Evolutionary conservation across 2,888 invertebrate species (phyloP).

Genomic region (Phortica magna): DNA sequence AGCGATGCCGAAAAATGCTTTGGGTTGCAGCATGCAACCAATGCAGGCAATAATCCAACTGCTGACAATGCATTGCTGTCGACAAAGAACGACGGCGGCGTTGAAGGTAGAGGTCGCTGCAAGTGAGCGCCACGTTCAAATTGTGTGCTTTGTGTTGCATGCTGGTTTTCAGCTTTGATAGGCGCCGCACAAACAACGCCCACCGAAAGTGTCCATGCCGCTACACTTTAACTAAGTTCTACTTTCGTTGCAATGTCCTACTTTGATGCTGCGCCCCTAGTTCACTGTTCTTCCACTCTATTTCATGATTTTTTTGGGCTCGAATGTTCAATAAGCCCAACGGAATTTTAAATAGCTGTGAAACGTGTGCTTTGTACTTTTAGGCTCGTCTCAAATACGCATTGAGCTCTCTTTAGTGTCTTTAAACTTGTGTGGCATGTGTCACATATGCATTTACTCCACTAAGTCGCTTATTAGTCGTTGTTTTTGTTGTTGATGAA

Average conservation of each 20-base stretch:
- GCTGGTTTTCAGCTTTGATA: not conserved
- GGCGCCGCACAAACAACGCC: not conserved
- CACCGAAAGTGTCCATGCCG: not conserved
- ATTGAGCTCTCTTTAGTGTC: not conserved
- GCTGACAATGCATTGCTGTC: constrained; percentile 17
- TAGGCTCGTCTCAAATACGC: not conserved
- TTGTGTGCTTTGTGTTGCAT: not conserved
- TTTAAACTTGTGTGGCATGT: not conserved
- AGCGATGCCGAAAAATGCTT: constrained; percentile 18
- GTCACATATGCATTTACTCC: not conserved
- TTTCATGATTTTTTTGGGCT: constrained; percentile 12
- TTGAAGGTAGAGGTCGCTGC: not conserved
- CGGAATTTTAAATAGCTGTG: constrained; percentile 25
- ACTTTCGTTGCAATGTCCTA: not conserved
- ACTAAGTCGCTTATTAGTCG: not conserved
- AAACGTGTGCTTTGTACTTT: not conserved
- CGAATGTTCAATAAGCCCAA: constrained; percentile 15
- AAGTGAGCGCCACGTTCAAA: not conserved
- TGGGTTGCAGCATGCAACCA: constrained; percentile 12
- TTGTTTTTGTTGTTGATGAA: not conserved
- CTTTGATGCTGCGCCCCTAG: not conserved
- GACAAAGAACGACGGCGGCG: not conserved
- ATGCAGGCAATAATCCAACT: constrained; percentile 31
- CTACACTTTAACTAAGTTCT: constrained; percentile 18
- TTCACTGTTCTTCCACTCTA: not conserved